A percentile compares a stretch with the other conserved stretches of the same genome.
phyloP scores from a whole-genome alignment of 2,797 vertebrate genomes.

The Halcyon badia region DNA sequence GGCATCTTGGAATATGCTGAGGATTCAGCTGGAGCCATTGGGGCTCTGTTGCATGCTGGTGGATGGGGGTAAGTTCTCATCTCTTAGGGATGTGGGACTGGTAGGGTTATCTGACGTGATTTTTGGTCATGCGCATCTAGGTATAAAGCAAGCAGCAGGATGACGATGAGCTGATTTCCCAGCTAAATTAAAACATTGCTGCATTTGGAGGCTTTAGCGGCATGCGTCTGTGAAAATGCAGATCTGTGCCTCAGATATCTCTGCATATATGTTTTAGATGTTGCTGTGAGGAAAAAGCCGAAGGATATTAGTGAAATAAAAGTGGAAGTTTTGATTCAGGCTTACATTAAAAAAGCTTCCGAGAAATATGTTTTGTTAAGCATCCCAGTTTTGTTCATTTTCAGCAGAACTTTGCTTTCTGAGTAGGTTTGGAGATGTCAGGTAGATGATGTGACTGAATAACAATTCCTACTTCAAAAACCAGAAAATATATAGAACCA shows the following conservation, averaged over 20 bases:
- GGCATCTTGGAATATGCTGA: neutral
- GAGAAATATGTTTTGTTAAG: neutral
- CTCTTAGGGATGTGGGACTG: neutral
- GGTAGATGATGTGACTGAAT: neutral
- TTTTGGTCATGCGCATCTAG: neutral
- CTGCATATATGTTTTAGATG: fast-evolving
- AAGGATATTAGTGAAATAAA: neutral
- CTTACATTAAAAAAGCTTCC: neutral
- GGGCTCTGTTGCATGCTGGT: neutral
- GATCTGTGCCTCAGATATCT: neutral
- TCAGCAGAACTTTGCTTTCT: neutral
- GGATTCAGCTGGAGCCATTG: neutral
- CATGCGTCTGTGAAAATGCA: neutral
- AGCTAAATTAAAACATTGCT: neutral
- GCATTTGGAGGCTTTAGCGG: neutral
- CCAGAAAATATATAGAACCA: neutral
- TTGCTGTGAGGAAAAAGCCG: neutral
- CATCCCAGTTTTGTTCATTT: neutral
- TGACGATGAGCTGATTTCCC: neutral
- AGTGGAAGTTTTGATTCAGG: neutral
- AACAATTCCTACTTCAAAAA: neutral
- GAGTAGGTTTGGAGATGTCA: neutral
- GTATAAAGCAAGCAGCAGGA: neutral
- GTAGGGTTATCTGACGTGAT: neutral
- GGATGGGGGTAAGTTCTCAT: neutral